Evolutionary conservation across 2,113 vertebrate species (phyloP).

Genomic region (Cairina moschata): DNA sequence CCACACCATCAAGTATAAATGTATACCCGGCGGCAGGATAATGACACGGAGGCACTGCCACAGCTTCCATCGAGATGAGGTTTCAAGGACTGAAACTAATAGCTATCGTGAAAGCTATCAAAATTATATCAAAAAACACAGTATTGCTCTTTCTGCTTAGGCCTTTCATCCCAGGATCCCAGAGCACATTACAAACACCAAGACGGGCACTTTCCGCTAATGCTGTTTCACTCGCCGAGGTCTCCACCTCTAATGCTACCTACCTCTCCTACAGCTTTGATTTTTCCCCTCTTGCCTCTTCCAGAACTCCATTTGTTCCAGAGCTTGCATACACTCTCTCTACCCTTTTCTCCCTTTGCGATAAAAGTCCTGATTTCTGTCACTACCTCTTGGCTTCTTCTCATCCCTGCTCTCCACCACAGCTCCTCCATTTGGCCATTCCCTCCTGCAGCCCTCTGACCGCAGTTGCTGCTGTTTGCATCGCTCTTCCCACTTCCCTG

Average conservation of each 20-base stretch:
- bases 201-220: background rate
- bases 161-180: constrained; percentile 13
- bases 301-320: background rate
- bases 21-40: background rate
- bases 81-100: constrained; percentile 52
- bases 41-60: background rate
- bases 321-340: background rate
- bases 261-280: background rate
- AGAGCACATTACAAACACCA: background rate
- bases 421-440: background rate
- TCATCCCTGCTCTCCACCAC: background rate
- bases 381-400: background rate
- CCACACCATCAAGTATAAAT: constrained; percentile 12
- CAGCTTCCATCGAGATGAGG: constrained; percentile 21
- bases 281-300: background rate
- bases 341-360: background rate
- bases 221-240: background rate
- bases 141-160: constrained; percentile 9
- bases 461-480: background rate
- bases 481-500: background rate
- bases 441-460: background rate
- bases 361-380: background rate
- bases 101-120: constrained; percentile 36
- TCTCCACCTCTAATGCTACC: background rate
- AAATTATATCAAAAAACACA: constrained; percentile 29